These are phyloP conservation scores for Macrophya annulata DNA, from an alignment of 2,888 invertebrate species.

Conservation along the genomic window DNA sequence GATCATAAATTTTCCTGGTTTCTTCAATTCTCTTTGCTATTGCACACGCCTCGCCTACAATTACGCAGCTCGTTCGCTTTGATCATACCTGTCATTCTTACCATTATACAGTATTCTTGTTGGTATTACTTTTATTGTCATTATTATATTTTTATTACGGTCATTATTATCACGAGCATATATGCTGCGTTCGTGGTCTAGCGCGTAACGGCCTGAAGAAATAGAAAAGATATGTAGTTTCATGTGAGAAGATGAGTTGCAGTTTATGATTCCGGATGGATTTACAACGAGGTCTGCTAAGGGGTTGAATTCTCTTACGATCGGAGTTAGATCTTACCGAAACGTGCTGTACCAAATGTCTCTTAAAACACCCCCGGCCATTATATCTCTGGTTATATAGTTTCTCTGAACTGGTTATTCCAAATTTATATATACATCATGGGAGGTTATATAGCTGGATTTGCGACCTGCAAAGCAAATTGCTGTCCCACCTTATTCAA, in stretches of 20 bases:
- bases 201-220: neutral
- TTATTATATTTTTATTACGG: neutral
- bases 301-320: constrained; percentile 40
- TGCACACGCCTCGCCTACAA: constrained; percentile 21
- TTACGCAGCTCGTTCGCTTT: constrained; percentile 16
- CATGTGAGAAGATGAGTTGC: constrained; percentile 21
- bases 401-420: constrained; percentile 32
- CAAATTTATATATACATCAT: constrained; percentile 30
- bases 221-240: neutral
- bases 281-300: constrained; percentile 31
- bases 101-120: neutral
- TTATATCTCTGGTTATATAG: constrained; percentile 43
- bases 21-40: constrained; percentile 29
- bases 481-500: constrained; percentile 20
- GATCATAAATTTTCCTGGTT: constrained; percentile 48
- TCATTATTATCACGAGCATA: constrained; percentile 2
- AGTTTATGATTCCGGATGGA: constrained; percentile 51
- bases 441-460: neutral
- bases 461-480: constrained; percentile 23
- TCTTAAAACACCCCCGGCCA: constrained; percentile 37
- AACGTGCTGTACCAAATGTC: constrained; percentile 49
- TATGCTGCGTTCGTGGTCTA: neutral
- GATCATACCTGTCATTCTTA: constrained; percentile 29
- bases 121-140: neutral
- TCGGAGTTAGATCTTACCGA: constrained; percentile 39